Evolutionary conservation across 2,797 vertebrate species (phyloP).

Genomic region (Spinus pinus): DNA sequence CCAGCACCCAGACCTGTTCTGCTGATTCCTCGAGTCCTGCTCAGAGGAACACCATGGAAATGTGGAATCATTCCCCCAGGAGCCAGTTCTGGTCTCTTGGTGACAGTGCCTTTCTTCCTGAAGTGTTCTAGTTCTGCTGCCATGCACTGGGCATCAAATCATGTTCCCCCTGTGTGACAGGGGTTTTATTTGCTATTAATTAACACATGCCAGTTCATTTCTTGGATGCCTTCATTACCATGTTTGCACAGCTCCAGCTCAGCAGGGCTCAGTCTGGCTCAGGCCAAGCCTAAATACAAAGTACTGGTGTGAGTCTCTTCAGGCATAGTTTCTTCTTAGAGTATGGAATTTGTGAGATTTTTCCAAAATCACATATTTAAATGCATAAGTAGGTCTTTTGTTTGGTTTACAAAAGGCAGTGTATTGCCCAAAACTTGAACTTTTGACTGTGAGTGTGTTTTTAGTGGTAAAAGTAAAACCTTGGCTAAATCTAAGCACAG

Average conservation of each 20-base stretch:
- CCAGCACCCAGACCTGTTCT: neutral
- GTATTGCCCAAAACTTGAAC: neutral
- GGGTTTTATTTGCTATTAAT: neutral
- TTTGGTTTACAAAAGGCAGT: neutral
- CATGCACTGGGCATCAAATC: rapidly evolving
- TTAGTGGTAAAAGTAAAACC: neutral
- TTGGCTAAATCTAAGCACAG: neutral
- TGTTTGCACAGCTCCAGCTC: neutral
- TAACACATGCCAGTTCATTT: neutral
- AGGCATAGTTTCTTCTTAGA: neutral
- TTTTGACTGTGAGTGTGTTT: neutral
- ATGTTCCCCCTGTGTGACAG: rapidly evolving
- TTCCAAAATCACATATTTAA: neutral
- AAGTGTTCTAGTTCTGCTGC: neutral
- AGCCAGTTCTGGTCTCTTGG: neutral
- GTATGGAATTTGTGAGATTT: neutral
- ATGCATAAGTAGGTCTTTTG: neutral
- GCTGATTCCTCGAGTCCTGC: neutral
- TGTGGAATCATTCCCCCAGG: neutral
- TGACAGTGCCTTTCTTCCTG: neutral
- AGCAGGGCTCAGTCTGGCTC: neutral
- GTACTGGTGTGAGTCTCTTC: neutral
- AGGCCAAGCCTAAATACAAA: neutral
- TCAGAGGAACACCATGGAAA: rapidly evolving
- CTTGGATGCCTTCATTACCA: neutral